These are phyloP conservation scores for Arothron firmamentum DNA, from an alignment of 2,113 vertebrate species.

Conservation along the genomic window DNA sequence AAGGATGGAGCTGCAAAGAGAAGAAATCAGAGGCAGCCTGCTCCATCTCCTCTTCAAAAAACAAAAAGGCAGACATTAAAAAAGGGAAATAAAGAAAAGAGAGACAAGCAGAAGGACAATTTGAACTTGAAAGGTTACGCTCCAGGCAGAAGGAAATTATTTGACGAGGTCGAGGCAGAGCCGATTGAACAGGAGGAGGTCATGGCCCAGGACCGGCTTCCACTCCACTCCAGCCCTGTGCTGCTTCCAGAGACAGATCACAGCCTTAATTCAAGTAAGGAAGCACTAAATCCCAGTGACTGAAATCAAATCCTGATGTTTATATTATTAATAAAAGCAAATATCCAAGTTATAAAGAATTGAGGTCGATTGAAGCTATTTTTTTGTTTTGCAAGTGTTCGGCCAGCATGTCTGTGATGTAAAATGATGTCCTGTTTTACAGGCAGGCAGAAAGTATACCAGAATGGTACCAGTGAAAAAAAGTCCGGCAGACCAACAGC, in stretches of 20 bases:
- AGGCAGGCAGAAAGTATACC: slow-evolving; percentile 50
- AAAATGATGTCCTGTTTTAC: slow-evolving; percentile 16
- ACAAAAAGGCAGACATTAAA: slow-evolving; percentile 14
- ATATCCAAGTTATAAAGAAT: too few relatives aligned
- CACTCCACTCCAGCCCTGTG: slow-evolving; percentile 27
- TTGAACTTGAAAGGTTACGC: neutral
- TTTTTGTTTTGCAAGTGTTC: too few relatives aligned
- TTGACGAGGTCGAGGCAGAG: neutral
- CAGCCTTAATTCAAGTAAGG: slow-evolving; percentile 44
- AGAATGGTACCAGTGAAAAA: neutral
- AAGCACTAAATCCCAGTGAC: too few relatives aligned
- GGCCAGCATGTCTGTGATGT: too few relatives aligned
- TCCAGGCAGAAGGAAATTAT: neutral
- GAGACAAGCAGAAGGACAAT: slow-evolving; percentile 1
- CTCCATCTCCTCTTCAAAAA: neutral
- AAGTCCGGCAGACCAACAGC: neutral
- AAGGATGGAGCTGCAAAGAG: slow-evolving; percentile 12
- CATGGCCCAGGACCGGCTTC: slow-evolving; percentile 4
- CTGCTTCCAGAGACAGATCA: slow-evolving; percentile 12
- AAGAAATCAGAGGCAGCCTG: slow-evolving; percentile 1
- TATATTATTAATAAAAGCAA: too few relatives aligned
- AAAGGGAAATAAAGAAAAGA: slow-evolving; percentile 27
- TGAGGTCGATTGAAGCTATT: too few relatives aligned
- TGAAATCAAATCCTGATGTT: too few relatives aligned
- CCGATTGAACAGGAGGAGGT: slow-evolving; percentile 1